phyloP scores from a whole-genome alignment of 2,113 vertebrate species.

The Aviceda subcristata region DNA sequence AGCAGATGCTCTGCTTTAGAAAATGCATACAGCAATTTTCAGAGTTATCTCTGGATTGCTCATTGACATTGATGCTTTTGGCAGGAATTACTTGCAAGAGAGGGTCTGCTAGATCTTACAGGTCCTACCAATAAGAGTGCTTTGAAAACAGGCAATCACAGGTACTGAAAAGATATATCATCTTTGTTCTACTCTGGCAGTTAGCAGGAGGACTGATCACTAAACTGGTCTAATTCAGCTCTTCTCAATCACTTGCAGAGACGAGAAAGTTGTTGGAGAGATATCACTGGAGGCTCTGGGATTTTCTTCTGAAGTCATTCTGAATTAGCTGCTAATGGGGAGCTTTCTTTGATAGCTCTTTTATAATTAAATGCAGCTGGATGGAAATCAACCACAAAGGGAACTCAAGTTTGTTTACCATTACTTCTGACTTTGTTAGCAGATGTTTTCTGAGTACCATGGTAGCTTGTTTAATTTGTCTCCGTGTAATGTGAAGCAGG shows the following conservation, averaged over 20 bases:
- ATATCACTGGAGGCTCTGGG: conserved; percentile 75
- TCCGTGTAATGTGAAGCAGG: conserved; percentile 75
- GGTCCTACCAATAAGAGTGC: neutral
- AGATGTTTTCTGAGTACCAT: conserved; percentile 79
- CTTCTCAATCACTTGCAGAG: conserved; percentile 66
- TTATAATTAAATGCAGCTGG: conserved; percentile 85
- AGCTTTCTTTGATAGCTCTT: conserved; percentile 82
- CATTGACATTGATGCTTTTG: neutral
- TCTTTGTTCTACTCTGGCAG: neutral
- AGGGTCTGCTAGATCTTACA: neutral
- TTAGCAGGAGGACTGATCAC: conserved; percentile 39
- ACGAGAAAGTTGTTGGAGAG: conserved; percentile 71
- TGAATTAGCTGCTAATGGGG: conserved; percentile 83
- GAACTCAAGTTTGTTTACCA: conserved; percentile 81
- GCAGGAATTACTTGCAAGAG: neutral
- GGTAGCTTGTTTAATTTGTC: conserved; percentile 79
- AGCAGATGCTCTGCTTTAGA: neutral
- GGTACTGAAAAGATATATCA: neutral
- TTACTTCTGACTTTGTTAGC: conserved; percentile 80
- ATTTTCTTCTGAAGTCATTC: conserved; percentile 83
- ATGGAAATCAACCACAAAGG: conserved; percentile 82
- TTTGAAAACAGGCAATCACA: neutral
- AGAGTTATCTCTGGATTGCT: neutral
- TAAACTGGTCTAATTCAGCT: conserved; percentile 42
- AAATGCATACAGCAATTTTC: neutral